Base-by-base conservation (phyloP, 2,113 vertebrate species). In the Megalops atlanticus region DNA sequence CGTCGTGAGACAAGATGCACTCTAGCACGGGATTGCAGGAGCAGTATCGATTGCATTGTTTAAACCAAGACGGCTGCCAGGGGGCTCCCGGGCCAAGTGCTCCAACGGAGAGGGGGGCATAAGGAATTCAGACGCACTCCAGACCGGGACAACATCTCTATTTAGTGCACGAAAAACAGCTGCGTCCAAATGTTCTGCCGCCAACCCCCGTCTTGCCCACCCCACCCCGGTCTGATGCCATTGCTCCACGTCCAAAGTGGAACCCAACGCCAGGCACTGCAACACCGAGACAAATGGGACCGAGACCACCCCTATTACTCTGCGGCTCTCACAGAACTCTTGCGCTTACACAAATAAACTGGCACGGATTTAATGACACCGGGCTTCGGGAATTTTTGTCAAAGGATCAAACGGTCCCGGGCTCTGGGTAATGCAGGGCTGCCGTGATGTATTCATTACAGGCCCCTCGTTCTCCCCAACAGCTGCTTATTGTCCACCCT, bases 91-190 rank as follows among this genome's bases (percentile, higher is more conserved):
- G 41, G 41, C 69, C 41, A 35, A 71, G 45, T 31, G 33, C 31
- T 21, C 45, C 11, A 35, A 11, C 35, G 24, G 77, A 77, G 47
- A 18, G 14, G 24, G 27, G 43, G 16, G 15, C 41, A 14, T n/a
- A 27, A 64, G n/a, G 58, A 31, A 31, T 64, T 64, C 58, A 31
- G 43, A 31, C 68, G 10, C 21, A 35, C 18, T 14, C 33, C 24
- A 41, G 21, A 10, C 71, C 21, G 72, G 31, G 71, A 75, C 73
- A 81, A 76, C 72, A 47, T 75, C 52, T 75, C 80, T 33, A 69
- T 81, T 81, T 81, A 81, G 36, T 80, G 39, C 36, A n/a, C 12
- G 69, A 14, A 52, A 78, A 81, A 81, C 80, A 81, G 80, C 80
- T 81, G 80, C 80, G 36, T 27, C 70, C 73, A 76, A 81, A 81